A percentile compares a stretch with the other conserved stretches of the same genome.
phyloP scores from a whole-genome alignment of 2,113 vertebrate genomes.

The Puffinus mauretanicus region DNA sequence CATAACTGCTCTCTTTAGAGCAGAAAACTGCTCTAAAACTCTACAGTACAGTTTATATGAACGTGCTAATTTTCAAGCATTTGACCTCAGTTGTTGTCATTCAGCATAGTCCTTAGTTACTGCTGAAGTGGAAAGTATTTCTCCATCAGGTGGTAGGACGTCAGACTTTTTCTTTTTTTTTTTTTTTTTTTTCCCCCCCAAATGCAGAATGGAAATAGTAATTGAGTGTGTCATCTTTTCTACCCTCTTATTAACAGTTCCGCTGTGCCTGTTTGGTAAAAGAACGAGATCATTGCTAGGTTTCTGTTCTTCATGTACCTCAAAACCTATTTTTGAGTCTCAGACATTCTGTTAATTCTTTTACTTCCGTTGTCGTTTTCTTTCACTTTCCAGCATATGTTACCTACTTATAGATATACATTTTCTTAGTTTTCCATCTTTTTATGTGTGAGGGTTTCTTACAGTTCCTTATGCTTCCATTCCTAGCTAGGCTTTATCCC shows the following conservation, averaged over 20 bases:
- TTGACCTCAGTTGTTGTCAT: neutral
- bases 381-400: neutral
- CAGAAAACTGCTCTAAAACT: neutral
- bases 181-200: no score
- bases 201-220: neutral
- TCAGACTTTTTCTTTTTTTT: neutral
- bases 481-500: neutral
- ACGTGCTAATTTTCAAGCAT: neutral
- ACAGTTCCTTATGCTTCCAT: neutral
- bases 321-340: neutral
- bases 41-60: neutral
- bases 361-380: neutral
- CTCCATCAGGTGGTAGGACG: neutral
- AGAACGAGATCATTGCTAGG: neutral
- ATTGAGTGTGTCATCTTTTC: neutral
- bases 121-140: constrained; percentile 2
- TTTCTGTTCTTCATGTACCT: neutral
- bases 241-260: neutral
- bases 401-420: neutral
- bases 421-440: neutral
- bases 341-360: neutral
- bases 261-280: neutral
- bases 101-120: neutral
- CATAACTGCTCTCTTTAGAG: neutral
- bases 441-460: neutral